Evolutionary conservation across 2,797 vertebrate genomes (phyloP).

Genomic region (Melanotaenia pygmaea): DNA sequence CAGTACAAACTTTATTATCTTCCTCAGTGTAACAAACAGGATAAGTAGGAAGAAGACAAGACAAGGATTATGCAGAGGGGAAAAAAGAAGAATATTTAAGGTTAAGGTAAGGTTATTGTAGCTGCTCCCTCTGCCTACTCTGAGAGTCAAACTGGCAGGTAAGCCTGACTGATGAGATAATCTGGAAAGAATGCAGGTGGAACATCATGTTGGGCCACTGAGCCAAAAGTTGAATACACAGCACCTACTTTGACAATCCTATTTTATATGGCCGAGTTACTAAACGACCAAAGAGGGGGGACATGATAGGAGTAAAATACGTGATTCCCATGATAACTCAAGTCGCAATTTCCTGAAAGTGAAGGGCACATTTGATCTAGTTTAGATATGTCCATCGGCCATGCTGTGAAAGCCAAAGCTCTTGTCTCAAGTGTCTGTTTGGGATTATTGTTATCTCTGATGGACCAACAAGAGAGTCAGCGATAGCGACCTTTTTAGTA

Average conservation of each 20-base stretch:
- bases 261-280: constrained; percentile 10
- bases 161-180: constrained; percentile 37
- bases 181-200: constrained; percentile 37
- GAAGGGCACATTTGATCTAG: constrained; percentile 68
- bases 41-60: constrained; percentile 29
- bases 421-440: constrained; percentile 63
- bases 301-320: constrained; percentile 32
- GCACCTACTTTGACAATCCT: constrained; percentile 27
- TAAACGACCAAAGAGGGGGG: constrained; percentile 30
- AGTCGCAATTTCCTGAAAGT: constrained; percentile 56
- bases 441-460: constrained; percentile 63
- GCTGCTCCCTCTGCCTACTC: constrained; percentile 20
- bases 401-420: constrained; percentile 52
- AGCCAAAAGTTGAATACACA: constrained; percentile 25
- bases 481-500: constrained; percentile 49
- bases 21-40: constrained; percentile 12
- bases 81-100: constrained; percentile 19
- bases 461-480: constrained; percentile 58
- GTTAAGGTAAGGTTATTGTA: neutral
- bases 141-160: constrained; percentile 43
- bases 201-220: constrained; percentile 16
- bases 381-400: constrained; percentile 54
- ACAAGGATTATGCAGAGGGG: neutral
- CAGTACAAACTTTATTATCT: neutral
- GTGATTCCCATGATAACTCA: constrained; percentile 42